A percentile compares a stretch with the other conserved stretches of the same genome.
phyloP scores from a whole-genome alignment of 2,797 vertebrate genomes.

The Propithecus perrieri region DNA sequence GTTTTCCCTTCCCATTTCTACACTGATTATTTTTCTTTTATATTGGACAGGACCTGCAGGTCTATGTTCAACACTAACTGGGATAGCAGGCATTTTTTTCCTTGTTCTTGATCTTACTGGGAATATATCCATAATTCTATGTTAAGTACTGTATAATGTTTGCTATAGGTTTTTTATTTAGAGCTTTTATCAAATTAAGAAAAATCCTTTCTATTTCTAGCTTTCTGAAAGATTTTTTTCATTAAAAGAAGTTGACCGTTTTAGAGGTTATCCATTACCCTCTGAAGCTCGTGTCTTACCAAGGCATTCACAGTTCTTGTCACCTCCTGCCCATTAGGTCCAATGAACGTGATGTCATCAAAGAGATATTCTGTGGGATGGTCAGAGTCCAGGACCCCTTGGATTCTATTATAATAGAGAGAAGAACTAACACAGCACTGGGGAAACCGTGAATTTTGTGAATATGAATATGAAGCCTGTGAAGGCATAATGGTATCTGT shows the following conservation, averaged over 20 bases:
- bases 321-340: neutral
- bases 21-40: neutral
- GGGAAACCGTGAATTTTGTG: neutral
- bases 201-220: neutral
- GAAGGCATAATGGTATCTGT: neutral
- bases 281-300: neutral
- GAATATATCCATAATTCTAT: neutral
- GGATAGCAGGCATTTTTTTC: too few relatives aligned
- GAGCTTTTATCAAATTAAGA: neutral
- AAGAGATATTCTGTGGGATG: neutral
- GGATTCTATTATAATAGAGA: neutral
- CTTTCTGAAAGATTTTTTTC: neutral
- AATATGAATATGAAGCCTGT: neutral
- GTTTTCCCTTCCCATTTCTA: neutral
- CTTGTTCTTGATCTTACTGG: neutral
- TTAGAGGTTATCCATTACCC: neutral
- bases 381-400: neutral
- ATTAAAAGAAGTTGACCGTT: neutral
- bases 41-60: neutral
- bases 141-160: neutral
- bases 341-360: neutral
- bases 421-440: neutral
- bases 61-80: neutral
- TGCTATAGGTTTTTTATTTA: neutral
- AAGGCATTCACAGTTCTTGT: neutral